These are phyloP conservation scores for Allygus modestus DNA, from an alignment of 2,888 invertebrate species.

Conservation along the genomic window DNA sequence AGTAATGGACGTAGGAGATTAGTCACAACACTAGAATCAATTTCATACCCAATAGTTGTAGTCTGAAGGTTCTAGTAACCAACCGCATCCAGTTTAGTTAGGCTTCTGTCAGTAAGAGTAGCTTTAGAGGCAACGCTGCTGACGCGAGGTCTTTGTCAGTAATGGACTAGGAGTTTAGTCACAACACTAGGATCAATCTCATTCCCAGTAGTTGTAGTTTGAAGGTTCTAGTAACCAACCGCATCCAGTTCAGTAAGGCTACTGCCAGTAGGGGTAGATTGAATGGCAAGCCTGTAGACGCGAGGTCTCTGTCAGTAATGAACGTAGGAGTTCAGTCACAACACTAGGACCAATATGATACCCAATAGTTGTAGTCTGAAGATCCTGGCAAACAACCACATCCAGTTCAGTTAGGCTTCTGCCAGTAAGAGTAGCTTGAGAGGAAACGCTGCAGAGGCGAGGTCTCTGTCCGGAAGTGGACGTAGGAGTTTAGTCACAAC, in stretches of 20 bases:
- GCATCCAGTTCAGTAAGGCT: neutral
- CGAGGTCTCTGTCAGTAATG: neutral
- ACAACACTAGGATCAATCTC: neutral
- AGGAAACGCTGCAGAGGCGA: neutral
- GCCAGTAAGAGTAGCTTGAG: slow-evolving; percentile 7
- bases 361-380: neutral
- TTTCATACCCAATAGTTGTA: neutral
- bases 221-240: neutral
- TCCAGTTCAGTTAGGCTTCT: slow-evolving; percentile 11
- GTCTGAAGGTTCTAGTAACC: neutral
- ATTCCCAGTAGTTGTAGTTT: neutral
- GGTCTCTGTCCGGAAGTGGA: neutral
- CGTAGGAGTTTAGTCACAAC: slow-evolving; percentile 5
- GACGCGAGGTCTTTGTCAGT: neutral
- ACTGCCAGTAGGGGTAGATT: neutral
- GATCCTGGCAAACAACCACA: neutral
- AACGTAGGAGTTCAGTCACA: neutral
- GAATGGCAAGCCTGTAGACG: neutral
- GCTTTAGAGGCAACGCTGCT: neutral
- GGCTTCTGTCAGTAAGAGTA: neutral
- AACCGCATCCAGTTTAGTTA: neutral
- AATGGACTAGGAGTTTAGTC: slow-evolving; percentile 9
- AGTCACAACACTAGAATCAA: neutral
- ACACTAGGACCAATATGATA: neutral
- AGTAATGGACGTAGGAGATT: slow-evolving; percentile 3